These are phyloP conservation scores for Linurgus olivaceus DNA, from an alignment of 2,797 vertebrate genomes.

Conservation along the genomic window DNA sequence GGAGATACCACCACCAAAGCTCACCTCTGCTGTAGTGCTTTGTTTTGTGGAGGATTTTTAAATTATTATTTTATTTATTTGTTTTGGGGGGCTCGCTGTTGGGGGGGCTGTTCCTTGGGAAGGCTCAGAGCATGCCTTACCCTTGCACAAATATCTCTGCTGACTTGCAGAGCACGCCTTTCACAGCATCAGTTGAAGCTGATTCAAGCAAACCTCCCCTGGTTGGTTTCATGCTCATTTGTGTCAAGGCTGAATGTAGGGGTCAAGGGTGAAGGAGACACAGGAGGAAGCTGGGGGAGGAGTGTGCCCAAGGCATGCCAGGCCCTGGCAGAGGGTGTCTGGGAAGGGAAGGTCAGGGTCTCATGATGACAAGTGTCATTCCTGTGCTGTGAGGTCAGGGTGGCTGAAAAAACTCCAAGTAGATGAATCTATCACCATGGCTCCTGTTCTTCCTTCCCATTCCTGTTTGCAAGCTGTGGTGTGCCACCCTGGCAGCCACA, in stretches of 20 bases:
- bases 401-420: not conserved
- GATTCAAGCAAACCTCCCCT: not conserved
- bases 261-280: not conserved
- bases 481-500: not conserved
- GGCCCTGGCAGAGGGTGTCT: not conserved
- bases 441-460: not conserved
- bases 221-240: not conserved
- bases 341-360: not conserved
- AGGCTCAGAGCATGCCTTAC: not conserved
- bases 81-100: not conserved
- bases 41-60: accelerated
- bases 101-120: not conserved
- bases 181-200: not conserved
- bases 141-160: not conserved
- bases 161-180: not conserved
- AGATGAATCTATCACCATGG: not conserved
- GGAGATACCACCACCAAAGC: not conserved
- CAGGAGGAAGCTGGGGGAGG: not conserved
- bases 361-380: accelerated
- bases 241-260: not conserved
- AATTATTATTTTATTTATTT: not conserved
- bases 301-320: not conserved
- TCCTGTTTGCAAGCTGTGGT: not conserved
- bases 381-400: not conserved
- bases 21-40: not conserved